Base-by-base conservation (phyloP, 2,888 invertebrate species). In the Troides helena region DNA sequence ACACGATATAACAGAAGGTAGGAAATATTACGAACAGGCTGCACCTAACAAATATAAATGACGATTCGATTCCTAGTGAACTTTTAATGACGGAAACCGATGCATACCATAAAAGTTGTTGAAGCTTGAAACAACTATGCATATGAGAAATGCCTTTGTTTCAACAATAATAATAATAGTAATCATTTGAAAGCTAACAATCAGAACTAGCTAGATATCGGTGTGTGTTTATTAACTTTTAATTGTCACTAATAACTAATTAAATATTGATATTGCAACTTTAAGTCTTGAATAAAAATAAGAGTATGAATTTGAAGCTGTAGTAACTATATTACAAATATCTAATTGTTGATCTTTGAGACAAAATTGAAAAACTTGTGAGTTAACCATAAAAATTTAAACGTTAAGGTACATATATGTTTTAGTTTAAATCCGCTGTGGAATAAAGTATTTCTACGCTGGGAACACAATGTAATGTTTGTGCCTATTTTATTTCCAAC, bases 401-500 rank as follows among this genome's bases (percentile, higher is more conserved):
- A 30, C 30, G 5, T 30, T 30, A 30, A 3, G 30, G 5, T 30
- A 30, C 5, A 30, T 30, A 30, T 30, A 30, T 30, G 30, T 4
- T 30, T 30, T 30, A 30, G 30, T 30, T 30, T 30, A 30, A 30
- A 30, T 30, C 30, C 30, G 3, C 5, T 3, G 30, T 30, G 30
- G 30, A 30, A 30, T 30, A 30, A 30, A 30, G 53, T 53, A 53
- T 53, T 18, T 53, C 18, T n/a, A 53, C n/a, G 14, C 43, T 56
- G 56, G 5, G 46, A 66, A 53, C 12, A 66, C 60, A 66, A 66
- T 60, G 21, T 50, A 46, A 36, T 36, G 36, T 60, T 60, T 21
- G 5, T 62, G 46, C 46, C 50, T 8, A 21, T 56, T 53, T 61
- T 67, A 62, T 67, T 62, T 62, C 39, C 23, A 58, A 62, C 61